These are phyloP conservation scores for Porites lobata DNA, from an alignment of 92 coral and sea anemone species.

Conservation along the genomic window DNA sequence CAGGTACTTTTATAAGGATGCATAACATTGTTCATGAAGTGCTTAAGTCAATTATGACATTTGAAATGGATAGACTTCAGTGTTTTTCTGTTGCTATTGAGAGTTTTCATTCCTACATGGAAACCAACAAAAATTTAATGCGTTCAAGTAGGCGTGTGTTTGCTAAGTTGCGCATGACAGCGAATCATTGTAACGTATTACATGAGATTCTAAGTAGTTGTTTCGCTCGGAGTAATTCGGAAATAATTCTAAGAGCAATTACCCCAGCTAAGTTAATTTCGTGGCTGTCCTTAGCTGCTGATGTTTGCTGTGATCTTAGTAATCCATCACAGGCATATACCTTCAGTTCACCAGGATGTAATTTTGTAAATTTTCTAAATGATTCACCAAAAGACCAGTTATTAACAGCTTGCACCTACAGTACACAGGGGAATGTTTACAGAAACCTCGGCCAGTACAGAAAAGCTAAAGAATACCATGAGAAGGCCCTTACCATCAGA, in stretches of 20 bases:
- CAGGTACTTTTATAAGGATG: not conserved
- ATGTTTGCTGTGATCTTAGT: too few relatives aligned
- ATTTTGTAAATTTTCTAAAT: too few relatives aligned
- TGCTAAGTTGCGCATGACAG: not conserved
- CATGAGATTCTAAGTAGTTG: not conserved
- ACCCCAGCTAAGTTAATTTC: too few relatives aligned
- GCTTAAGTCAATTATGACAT: not conserved
- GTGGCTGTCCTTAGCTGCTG: too few relatives aligned
- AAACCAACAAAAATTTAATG: not conserved
- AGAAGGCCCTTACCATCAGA: slow-evolving; percentile 15
- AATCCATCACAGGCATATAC: too few relatives aligned
- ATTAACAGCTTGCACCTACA: not conserved
- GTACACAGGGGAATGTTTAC: slow-evolving; percentile 20
- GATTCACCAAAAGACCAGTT: too few relatives aligned
- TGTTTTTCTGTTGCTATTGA: not conserved
- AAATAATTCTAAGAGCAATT: too few relatives aligned
- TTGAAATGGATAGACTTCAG: not conserved
- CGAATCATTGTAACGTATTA: not conserved
- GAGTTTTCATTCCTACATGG: not conserved
- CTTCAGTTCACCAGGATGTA: too few relatives aligned
- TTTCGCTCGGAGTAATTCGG: too few relatives aligned
- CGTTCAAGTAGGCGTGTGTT: too few relatives aligned
- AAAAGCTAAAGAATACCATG: slow-evolving; percentile 36
- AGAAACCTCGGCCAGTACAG: not conserved
- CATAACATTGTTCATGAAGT: not conserved